phyloP scores from a whole-genome alignment of 1,140 invertebrate species.

The Popillia japonica region DNA sequence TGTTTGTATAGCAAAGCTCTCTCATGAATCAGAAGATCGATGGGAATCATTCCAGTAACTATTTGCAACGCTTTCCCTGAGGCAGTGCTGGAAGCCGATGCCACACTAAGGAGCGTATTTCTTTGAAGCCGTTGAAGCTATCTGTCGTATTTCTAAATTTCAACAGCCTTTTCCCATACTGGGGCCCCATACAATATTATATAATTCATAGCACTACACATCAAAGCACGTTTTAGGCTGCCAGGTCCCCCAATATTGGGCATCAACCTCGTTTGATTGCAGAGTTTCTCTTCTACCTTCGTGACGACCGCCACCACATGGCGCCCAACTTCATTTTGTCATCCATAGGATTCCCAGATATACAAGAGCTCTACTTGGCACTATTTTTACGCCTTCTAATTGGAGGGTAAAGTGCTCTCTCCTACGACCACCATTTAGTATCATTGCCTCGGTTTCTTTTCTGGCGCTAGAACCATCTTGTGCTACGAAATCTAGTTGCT shows the following conservation, averaged over 20 bases:
- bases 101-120: not conserved
- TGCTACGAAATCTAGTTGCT: not conserved
- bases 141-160: not conserved
- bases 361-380: not conserved
- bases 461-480: not conserved
- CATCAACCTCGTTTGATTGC: too few species aligned
- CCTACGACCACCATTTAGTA: not conserved
- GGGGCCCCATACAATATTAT: too few species aligned
- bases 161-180: not conserved
- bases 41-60: not conserved
- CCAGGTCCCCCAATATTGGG: too few species aligned
- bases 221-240: too few species aligned
- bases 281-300: not conserved
- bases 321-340: not conserved
- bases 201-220: too few species aligned
- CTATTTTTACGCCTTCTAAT: not conserved
- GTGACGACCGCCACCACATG: not conserved
- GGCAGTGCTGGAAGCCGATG: not conserved
- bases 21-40: not conserved
- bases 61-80: not conserved
- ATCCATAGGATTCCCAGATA: not conserved
- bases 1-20: not conserved
- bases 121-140: not conserved
- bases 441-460: not conserved
- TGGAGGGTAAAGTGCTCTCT: not conserved